Base-by-base conservation (phyloP, 2,113 vertebrate genomes). In the Deroptyus accipitrinus region DNA sequence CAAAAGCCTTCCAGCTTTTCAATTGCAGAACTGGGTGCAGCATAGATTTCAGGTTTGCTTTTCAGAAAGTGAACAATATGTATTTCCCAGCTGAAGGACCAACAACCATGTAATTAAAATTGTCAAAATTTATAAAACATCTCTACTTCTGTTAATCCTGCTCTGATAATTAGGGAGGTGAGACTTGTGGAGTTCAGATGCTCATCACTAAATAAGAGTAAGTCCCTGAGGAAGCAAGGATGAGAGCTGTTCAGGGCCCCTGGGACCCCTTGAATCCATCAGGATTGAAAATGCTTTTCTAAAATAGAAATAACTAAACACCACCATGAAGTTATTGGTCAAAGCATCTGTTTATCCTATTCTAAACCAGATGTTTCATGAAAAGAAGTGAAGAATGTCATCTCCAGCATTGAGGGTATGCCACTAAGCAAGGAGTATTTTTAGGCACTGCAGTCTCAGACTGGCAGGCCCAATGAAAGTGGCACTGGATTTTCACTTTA, bases 101-200 rank as follows among this genome's bases (percentile, higher is more conserved):
- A 46, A 77, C 70, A 90, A 30, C 31, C 39, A 94, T 57, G 70
- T 39, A 78, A 83, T 55, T 81, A 59, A 95, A 92, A 88, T 51
- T 52, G 44, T 91, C 81, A 89, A 78, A 74, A 89, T 88, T 73
- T 90, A 76, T 81, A 67, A 94, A 95, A 61, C 20, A 57, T 35
- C 48, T 82, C 79, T 88, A 57, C 35, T 96, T 92, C 64, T 94
- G 77, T 93, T 95, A 94, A 54, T 86, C 78, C 27, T 94, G 52
- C 84, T 73, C 14, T 3, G 83, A 92, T 31, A 94, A 74, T n/a
- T 79, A 73, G 30, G 72, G 66, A 94, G 52, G 23, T 70, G 41
- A 69, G 69, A 81, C 30, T 88, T 78, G n/a, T 41, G 41, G 81
- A 95, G 52, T 28, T 41, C 59, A 75, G 39, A 28, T 63, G 67